Conservation (phyloP, 2,113 vertebrate genomes). For the Cricetomys ansorgei region DNA sequence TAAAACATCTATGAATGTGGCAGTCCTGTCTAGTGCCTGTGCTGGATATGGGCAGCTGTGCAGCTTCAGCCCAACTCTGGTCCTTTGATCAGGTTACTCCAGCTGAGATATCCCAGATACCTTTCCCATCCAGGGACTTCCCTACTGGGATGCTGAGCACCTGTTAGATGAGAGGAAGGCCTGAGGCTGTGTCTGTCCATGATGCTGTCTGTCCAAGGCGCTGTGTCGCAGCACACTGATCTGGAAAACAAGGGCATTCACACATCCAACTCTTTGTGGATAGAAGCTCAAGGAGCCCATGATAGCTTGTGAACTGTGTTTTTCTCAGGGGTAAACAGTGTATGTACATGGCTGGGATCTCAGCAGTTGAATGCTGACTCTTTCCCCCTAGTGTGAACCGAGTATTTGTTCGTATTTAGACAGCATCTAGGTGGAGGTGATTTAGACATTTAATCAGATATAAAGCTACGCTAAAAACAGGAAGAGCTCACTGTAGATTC, state of each 20-base stretch:
- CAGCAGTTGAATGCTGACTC: conserved; percentile 84
- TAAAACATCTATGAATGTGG: background rate
- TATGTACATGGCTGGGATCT: conserved; percentile 75
- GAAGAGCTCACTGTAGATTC: conserved; percentile 80
- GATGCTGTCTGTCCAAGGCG: conserved; percentile 57
- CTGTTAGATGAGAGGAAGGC: conserved; percentile 60
- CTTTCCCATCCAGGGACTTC: too few species aligned
- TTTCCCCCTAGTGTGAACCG: conserved; percentile 58
- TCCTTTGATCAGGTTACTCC: background rate
- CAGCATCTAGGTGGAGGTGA: conserved; percentile 82
- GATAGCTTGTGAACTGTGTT: conserved; percentile 73
- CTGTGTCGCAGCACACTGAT: conserved; percentile 69
- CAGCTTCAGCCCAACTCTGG: background rate
- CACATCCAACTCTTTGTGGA: conserved; percentile 72
- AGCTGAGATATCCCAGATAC: accelerated
- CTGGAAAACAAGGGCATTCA: conserved; percentile 76
- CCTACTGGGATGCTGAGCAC: background rate
- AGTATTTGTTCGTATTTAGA: conserved; percentile 80
- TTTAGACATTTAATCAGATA: conserved; percentile 83
- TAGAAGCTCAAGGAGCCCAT: conserved; percentile 59
- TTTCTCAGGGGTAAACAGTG: conserved; percentile 72
- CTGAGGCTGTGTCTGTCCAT: conserved; percentile 72
- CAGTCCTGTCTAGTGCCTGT: conserved; percentile 15
- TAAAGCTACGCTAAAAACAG: conserved; percentile 74
- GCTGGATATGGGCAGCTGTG: background rate